Percentiles rank a stretch among this genome's conserved stretches.
phyloP scores from a whole-genome alignment of 2,797 vertebrate genomes.

The Melanotaenia boesemani region DNA sequence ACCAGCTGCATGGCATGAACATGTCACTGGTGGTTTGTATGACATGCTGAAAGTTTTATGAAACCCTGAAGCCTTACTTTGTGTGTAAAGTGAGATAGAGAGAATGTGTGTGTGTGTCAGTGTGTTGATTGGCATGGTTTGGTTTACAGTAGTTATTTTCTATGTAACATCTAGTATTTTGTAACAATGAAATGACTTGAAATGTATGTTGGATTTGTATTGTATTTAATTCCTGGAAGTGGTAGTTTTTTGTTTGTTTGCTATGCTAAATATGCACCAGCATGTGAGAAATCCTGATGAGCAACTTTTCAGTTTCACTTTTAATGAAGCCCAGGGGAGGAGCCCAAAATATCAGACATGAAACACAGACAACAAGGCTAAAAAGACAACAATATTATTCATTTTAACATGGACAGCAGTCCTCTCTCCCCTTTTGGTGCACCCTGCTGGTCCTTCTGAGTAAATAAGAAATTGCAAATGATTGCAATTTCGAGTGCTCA shows the following conservation, averaged over 20 bases:
- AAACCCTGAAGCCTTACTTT: slow-evolving; percentile 79
- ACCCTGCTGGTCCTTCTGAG: slow-evolving; percentile 37
- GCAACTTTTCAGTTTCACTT: slow-evolving; percentile 21
- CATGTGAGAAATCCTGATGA: slow-evolving; percentile 24
- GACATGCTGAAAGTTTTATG: slow-evolving; percentile 54
- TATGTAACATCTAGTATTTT: slow-evolving; percentile 62
- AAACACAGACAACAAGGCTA: slow-evolving; percentile 4
- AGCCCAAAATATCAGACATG: slow-evolving; percentile 2
- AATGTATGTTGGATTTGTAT: slow-evolving; percentile 32
- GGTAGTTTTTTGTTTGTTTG: slow-evolving; percentile 38
- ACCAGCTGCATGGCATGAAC: slow-evolving; percentile 51
- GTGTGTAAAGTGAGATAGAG: slow-evolving; percentile 5
- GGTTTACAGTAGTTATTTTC: slow-evolving; percentile 51
- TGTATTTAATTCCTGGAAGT: slow-evolving; percentile 24
- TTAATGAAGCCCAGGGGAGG: slow-evolving; percentile 5
- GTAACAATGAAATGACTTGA: slow-evolving; percentile 45
- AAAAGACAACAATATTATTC: not conserved
- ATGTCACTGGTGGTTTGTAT: slow-evolving; percentile 59
- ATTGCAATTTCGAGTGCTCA: slow-evolving; percentile 32
- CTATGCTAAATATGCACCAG: slow-evolving; percentile 62
- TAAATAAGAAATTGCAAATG: slow-evolving; percentile 52
- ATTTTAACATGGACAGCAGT: slow-evolving; percentile 33
- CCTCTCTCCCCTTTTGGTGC: slow-evolving; percentile 2
- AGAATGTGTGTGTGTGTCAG: not conserved
- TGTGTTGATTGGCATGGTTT: slow-evolving; percentile 46